These are phyloP conservation scores for Ypsolopha scabrella DNA, from an alignment of 2,888 invertebrate species.

Conservation along the genomic window DNA sequence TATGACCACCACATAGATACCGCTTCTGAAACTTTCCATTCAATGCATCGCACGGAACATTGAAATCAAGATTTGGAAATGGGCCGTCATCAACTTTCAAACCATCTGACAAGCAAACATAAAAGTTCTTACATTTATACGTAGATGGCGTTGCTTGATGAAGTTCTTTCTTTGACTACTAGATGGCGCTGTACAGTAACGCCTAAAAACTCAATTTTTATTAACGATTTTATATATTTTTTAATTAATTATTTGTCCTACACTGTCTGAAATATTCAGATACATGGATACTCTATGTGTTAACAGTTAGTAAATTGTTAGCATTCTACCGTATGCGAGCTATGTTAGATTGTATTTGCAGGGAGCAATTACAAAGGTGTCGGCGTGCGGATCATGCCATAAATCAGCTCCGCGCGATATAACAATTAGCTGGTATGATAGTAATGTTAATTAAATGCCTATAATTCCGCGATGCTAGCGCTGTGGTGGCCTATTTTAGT, in stretches of 20 bases:
- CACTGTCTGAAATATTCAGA: neutral
- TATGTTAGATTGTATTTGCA: neutral
- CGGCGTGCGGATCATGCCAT: slow-evolving; percentile 56
- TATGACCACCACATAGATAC: too few relatives aligned
- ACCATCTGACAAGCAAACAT: neutral
- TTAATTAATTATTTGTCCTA: neutral
- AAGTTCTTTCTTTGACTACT: slow-evolving; percentile 16
- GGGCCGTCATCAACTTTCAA: neutral
- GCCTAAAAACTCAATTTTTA: neutral
- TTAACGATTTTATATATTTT: neutral
- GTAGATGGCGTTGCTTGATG: slow-evolving; percentile 32
- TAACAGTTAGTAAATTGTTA: neutral
- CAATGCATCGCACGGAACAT: too few relatives aligned
- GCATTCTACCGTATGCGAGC: slow-evolving; percentile 14
- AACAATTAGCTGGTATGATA: slow-evolving; percentile 70
- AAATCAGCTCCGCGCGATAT: slow-evolving; percentile 68
- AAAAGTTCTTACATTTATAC: slow-evolving; percentile 20
- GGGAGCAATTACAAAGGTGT: slow-evolving; percentile 62
- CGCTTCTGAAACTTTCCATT: too few relatives aligned
- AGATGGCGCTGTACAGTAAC: slow-evolving; percentile 28
- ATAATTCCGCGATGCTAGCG: slow-evolving; percentile 41
- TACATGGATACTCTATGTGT: neutral
- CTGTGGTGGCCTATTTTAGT: slow-evolving; percentile 25
- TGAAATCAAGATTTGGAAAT: neutral
- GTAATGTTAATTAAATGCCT: slow-evolving; percentile 69